A percentile compares a stretch with the other conserved stretches of the same genome.
These are phyloP conservation scores for Himantopus leucocephalus DNA, from an alignment of 2,113 vertebrate species.

Conservation along the genomic window DNA sequence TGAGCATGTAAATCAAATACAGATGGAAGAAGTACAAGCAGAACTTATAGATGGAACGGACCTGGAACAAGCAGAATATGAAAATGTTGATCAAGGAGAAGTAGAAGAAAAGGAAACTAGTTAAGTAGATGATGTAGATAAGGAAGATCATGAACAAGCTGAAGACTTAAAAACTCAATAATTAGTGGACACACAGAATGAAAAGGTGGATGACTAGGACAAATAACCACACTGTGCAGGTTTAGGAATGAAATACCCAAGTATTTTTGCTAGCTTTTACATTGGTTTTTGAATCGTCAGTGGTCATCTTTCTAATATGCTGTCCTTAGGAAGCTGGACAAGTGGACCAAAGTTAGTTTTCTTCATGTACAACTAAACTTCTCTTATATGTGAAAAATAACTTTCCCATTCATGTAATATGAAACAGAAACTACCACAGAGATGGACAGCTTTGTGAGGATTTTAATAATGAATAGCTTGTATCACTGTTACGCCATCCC, in stretches of 20 bases:
- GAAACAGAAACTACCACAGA: slow-evolving; percentile 42
- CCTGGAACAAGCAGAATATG: slow-evolving; percentile 70
- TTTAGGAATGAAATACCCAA: slow-evolving; percentile 59
- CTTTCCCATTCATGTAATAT: background rate
- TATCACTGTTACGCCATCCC: slow-evolving; percentile 37
- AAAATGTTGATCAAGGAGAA: slow-evolving; percentile 57
- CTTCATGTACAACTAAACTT: slow-evolving; percentile 59
- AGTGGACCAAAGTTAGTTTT: slow-evolving; percentile 75
- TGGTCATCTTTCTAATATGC: background rate
- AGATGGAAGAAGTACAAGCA: slow-evolving; percentile 81
- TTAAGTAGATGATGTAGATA: slow-evolving; percentile 21
- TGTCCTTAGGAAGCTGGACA: slow-evolving; percentile 53
- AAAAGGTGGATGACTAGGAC: slow-evolving; percentile 42
- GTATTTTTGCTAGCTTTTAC: slow-evolving; percentile 66
- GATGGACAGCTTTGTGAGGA: slow-evolving; percentile 36
- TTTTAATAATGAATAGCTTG: slow-evolving; percentile 61
- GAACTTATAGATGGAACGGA: slow-evolving; percentile 74
- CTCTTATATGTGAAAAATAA: slow-evolving; percentile 19
- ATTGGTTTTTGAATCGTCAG: slow-evolving; percentile 46
- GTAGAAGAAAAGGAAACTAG: slow-evolving; percentile 41
- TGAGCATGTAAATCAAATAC: slow-evolving; percentile 78
- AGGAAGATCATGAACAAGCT: slow-evolving; percentile 38
- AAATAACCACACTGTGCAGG: slow-evolving; percentile 16
- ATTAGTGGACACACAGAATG: slow-evolving; percentile 7
- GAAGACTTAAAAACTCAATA: slow-evolving; percentile 63